Percentiles rank a stretch among this genome's conserved stretches.
These are phyloP conservation scores for Drosophila histrio DNA, from an alignment of 2,888 invertebrate genomes.

Conservation along the genomic window DNA sequence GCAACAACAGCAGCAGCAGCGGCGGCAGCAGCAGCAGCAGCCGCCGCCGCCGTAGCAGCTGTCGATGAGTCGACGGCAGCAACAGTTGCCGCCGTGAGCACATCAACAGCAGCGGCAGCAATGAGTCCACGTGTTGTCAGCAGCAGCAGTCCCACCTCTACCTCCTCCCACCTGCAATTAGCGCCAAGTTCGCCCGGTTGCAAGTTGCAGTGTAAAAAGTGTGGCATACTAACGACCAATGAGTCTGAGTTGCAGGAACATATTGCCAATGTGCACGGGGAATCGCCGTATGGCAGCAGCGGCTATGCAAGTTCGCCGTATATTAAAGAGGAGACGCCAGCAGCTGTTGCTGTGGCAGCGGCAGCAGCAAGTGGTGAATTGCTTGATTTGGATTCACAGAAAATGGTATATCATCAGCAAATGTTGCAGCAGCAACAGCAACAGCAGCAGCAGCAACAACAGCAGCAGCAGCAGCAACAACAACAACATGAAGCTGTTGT, in stretches of 20 bases:
- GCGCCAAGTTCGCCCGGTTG: conserved; percentile 82
- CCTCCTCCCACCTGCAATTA: conserved; percentile 72
- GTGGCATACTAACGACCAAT: conserved; percentile 91
- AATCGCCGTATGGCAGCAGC: conserved; percentile 80
- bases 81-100: conserved; percentile 39
- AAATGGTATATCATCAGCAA: conserved; percentile 87
- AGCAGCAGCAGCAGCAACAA: conserved; percentile 67
- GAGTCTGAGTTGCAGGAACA: conserved; percentile 91
- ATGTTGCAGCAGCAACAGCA: conserved; percentile 60
- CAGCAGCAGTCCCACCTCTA: conserved; percentile 83
- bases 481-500: conserved; percentile 72
- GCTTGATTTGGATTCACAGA: conserved; percentile 94
- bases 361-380: conserved; percentile 86
- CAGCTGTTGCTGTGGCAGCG: conserved; percentile 58
- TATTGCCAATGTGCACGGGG: conserved; percentile 88
- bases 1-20: conserved; percentile 25
- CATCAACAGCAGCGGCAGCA: conserved; percentile 71
- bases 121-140: conserved; percentile 84
- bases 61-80: conserved; percentile 35
- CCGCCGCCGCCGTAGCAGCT: conserved; percentile 60
- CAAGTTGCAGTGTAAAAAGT: conserved; percentile 90
- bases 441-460: conserved; percentile 48
- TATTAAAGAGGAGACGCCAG: conserved; percentile 78
- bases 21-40: conserved; percentile 30
- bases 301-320: conserved; percentile 81